Evolutionary conservation across 2,888 invertebrate genomes (phyloP), one percentile per base, ranked within the genome.

Genomic region (Malthinus seriepunctatus): DNA sequence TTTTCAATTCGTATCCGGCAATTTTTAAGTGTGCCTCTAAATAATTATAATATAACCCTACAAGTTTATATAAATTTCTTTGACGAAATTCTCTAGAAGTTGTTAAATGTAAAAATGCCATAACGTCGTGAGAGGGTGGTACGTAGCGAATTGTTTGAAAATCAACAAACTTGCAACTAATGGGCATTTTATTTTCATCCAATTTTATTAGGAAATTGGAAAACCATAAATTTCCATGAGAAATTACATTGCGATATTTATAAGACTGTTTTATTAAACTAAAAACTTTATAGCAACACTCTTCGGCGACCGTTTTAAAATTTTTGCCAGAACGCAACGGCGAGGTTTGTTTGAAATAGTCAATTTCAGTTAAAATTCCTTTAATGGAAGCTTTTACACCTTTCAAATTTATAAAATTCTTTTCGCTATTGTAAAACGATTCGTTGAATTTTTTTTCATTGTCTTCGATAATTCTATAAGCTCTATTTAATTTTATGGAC

Each of bases 91-190:
- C 67, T 46, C 70, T 67, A 0, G 69, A 67, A 4, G 75, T 76
- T 4, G 69, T 75, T 47, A 75, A 54, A 52, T 71, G 70, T n/a
- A 76, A 44, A 38, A 74, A 45, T 1, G 72, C 68, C 73, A 85
- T 81, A 0, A 88, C 79, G 67, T 91, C 90, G 42, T 87, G 81
- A 11, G 86, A 83, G 0, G 88, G 86, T 0, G 89, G 88, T 9
- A 84, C 84, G 70, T 86, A 89, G 51, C 78, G 64, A 1, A 69
- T 71, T 34, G 70, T 71, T 67, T 79, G 78, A 62, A 76, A 79
- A 69, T 79, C 78, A 1, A 79, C 73, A 49, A 79, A 71, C 63
- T 73, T 76, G 45, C 75, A 75, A 9, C 68, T 64, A 7, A 61
- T 47, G 8, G 71, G 68, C 55, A 56, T 51, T 8, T 63, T 56